Conservation (phyloP, 2,797 vertebrate species). For the Lepidocolaptes lacrymiger region DNA sequence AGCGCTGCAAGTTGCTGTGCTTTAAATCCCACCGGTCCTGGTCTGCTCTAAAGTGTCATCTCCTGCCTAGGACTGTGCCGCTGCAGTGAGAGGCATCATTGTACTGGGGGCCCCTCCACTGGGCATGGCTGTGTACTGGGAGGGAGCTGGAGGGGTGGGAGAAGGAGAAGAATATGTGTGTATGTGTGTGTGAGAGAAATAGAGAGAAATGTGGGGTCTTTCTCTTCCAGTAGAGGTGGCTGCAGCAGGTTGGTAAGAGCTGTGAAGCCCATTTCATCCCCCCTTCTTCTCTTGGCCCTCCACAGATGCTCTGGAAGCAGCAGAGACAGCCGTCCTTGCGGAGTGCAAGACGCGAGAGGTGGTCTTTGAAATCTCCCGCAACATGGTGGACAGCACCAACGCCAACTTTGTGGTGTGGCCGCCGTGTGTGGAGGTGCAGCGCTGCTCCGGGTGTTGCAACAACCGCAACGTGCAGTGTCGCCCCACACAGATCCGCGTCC, state of each 20-base stretch:
- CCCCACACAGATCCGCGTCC: slow-evolving; percentile 78
- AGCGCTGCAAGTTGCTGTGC: not conserved
- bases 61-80: not conserved
- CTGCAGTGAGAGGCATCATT: not conserved
- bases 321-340: slow-evolving; percentile 85
- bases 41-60: not conserved
- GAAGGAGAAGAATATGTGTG: not conserved
- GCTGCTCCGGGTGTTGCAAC: slow-evolving; percentile 95
- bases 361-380: slow-evolving; percentile 90
- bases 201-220: not conserved
- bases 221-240: not conserved
- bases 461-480: slow-evolving; percentile 82
- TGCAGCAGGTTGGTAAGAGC: not conserved
- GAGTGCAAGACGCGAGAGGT: slow-evolving; percentile 90
- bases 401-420: slow-evolving; percentile 94
- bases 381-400: slow-evolving; percentile 88
- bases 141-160: not conserved
- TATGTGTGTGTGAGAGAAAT: not conserved
- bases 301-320: slow-evolving; percentile 65
- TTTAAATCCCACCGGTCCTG: not conserved
- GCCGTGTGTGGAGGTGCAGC: slow-evolving; percentile 92
- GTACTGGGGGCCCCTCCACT: not conserved
- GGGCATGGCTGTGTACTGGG: not conserved
- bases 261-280: not conserved
- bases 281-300: not conserved